Evolutionary conservation across 2,888 invertebrate species (phyloP).

Genomic region (Acronicta alni): DNA sequence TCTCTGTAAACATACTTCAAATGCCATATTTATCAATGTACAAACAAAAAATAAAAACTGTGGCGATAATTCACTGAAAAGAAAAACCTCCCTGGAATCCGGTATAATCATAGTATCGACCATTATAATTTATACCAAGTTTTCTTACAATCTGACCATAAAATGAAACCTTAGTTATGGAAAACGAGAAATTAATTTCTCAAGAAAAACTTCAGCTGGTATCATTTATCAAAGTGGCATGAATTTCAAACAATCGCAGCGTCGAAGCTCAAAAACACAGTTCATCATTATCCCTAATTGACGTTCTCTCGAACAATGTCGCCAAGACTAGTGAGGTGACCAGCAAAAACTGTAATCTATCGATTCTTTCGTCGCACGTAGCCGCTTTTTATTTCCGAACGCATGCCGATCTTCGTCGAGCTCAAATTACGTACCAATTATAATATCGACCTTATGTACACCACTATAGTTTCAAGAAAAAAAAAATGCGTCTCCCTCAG

Average conservation of each 20-base stretch:
- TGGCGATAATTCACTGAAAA: conserved; percentile 38
- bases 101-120: conserved; percentile 47
- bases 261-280: conserved; percentile 72
- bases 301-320: conserved; percentile 82
- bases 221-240: conserved; percentile 63
- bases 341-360: conserved; percentile 84
- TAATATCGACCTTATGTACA: conserved; percentile 78
- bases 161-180: conserved; percentile 44
- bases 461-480: conserved; percentile 50
- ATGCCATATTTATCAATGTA: conserved; percentile 40
- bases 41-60: conserved; percentile 27
- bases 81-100: conserved; percentile 35
- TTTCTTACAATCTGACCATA: conserved; percentile 53
- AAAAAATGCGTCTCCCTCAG: conserved; percentile 52
- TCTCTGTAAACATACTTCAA: conserved; percentile 31
- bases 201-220: conserved; percentile 46
- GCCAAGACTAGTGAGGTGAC: conserved; percentile 73
- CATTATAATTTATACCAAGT: conserved; percentile 44
- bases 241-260: conserved; percentile 69
- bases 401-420: conserved; percentile 77
- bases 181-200: conserved; percentile 56
- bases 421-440: conserved; percentile 79
- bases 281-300: conserved; percentile 87
- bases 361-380: conserved; percentile 82
- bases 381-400: conserved; percentile 78